A percentile compares a stretch with the other conserved stretches of the same genome.
Evolutionary conservation across 2,888 invertebrate species (phyloP).

Genomic region (Balanococcus diminutus): DNA sequence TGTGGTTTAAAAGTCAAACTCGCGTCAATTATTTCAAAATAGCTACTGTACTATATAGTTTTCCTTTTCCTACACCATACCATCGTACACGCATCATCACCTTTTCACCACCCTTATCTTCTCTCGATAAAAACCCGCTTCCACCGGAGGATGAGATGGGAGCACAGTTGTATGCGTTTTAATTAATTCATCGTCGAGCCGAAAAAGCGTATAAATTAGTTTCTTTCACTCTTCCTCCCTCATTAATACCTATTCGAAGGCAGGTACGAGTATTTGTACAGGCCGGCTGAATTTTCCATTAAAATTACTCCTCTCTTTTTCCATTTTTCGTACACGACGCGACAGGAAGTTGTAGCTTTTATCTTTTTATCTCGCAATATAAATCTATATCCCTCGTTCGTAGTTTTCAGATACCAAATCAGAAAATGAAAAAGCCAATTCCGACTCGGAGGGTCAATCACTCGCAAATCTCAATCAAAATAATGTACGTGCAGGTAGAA

Average conservation of each 20-base stretch:
- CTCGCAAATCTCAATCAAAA: constrained; percentile 27
- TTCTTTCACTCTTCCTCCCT: neutral
- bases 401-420: constrained; percentile 39
- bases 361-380: neutral
- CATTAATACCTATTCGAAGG: neutral
- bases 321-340: neutral
- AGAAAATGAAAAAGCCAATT: constrained; percentile 46
- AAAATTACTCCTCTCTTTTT: neutral
- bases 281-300: neutral
- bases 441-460: constrained; percentile 35
- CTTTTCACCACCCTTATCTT: constrained; percentile 43
- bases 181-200: constrained; percentile 42
- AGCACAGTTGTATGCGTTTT: neutral
- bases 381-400: neutral
- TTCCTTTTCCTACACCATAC: neutral
- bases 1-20: constrained; percentile 54
- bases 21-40: constrained; percentile 53
- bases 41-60: too few relatives aligned
- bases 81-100: constrained; percentile 45
- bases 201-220: constrained; percentile 16
- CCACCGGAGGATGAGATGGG: too few relatives aligned
- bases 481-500: neutral
- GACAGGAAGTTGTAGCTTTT: constrained; percentile 4
- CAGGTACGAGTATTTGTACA: neutral
- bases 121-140: neutral